A percentile compares a stretch with the other conserved stretches of the same genome.
Conservation (phyloP, 23 tunicate species). For the Halocynthia roretzi region DNA sequence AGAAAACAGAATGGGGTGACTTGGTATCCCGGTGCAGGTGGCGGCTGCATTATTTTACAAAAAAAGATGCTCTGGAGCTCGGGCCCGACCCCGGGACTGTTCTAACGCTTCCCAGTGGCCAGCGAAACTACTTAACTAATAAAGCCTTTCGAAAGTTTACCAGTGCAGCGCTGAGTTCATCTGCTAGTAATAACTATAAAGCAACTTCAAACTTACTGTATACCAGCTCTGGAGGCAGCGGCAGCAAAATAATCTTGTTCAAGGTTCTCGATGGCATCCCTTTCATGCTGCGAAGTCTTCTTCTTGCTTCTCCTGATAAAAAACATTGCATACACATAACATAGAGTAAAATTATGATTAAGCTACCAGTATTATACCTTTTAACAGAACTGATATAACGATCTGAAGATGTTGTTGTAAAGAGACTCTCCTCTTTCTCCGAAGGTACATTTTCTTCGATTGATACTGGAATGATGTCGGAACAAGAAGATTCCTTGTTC, state of each 20-base stretch:
- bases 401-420: conserved; percentile 12
- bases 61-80: no score
- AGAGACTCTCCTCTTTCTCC: conserved; percentile 13
- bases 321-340: not conserved
- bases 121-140: no score
- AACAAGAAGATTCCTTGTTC: not conserved
- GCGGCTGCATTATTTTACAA: no score
- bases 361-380: not conserved
- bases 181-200: no score
- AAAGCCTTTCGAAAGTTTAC: no score
- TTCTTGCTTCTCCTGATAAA: conserved; percentile 7
- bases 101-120: no score
- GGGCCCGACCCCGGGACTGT: no score
- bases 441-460: conserved; percentile 10
- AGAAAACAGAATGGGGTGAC: no score
- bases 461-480: conserved; percentile 21
- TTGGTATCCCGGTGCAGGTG: no score
- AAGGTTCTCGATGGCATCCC: conserved; percentile 20
- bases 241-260: conserved; percentile 38
- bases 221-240: conserved; percentile 55
- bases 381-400: not conserved
- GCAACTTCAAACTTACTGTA: conserved; percentile 1
- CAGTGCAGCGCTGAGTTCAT: no score
- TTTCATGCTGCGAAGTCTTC: not conserved
- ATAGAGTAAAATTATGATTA: not conserved